Base-by-base conservation (phyloP, 2,888 invertebrate genomes). In the Caenorhabditis wallacei region DNA sequence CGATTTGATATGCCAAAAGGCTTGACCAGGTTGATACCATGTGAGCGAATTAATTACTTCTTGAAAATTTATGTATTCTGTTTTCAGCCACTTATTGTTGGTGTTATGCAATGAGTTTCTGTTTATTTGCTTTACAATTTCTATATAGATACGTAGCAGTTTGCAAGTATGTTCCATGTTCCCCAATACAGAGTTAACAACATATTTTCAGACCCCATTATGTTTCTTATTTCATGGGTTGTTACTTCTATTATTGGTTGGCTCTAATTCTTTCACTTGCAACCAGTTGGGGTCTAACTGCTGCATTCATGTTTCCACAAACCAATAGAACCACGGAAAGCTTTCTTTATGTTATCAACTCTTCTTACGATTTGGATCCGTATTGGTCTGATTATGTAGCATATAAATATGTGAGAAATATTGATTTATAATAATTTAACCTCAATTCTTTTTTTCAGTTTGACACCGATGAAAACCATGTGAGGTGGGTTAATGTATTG, bases 91-190 rank as follows among this genome's bases (percentile, higher is more conserved):
- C 22, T 4, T 71, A 71, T 26, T 71, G 71, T 24, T 48, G 71
- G 51, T 71, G 71, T n/a, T 71, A 71, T 13, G 71, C 71, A 1
- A 71, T 71, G 70, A 70, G 70, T 20, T 71, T 71, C 26, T 48
- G 11, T n/a, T 51, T 71, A n/a, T 72, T 72, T n/a, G 71, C 71
- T 18, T 26, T 71, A 16, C 71, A 71, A 22, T 71, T 71, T 8
- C 16, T 71, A 8, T 71, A 61, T n/a, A 13, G 71, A 11, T 71
- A 61, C 53, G 37, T 71, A 4, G 59, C 71, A 4, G 51, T 53
- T 16, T 71, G 71, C 66, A 53, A 66, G n/a, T n/a, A n/a, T n/a
- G n/a, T n/a, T n/a, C n/a, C n/a, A n/a, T n/a, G n/a, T n/a, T n/a
- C n/a, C n/a, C n/a, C n/a, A n/a, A n/a, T n/a, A n/a, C n/a, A n/a